Evolutionary conservation across 2,113 vertebrate genomes (phyloP), one percentile per base, ranked within the genome.

Genomic region (Pao palembangensis): DNA sequence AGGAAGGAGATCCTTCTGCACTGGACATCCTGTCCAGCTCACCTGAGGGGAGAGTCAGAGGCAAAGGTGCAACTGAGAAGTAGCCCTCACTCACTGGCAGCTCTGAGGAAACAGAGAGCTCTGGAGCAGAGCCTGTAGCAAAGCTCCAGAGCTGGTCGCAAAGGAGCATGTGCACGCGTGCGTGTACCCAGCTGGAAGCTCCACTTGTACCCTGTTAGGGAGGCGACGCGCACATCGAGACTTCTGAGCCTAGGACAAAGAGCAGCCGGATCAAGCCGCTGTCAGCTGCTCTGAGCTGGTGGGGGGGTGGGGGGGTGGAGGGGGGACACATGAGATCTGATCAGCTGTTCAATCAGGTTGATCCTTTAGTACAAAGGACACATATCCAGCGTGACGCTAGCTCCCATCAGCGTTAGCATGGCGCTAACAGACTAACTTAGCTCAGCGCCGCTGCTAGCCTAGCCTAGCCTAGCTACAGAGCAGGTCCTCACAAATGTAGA

Each of bases 11-110:
- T 98, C 85, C 93, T 89, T 99, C 96, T 53, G 93, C 78, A 85
- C 95, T 94, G 44, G 87, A 93, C 95, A 98, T 94, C 75, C 86
- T 95, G 83, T 98, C 95, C 88, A 99, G 82, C 81, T 98, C 95
- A 79, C 93, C 96, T 98, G 87, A 76, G 53, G 2, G 31, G 16
- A n/a, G n/a, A n/a, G n/a, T n/a, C n/a, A n/a, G n/a, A n/a, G n/a
- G n/a, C n/a, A n/a, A n/a, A n/a, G n/a, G n/a, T n/a, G n/a, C n/a
- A n/a, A n/a, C n/a, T n/a, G n/a, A n/a, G n/a, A n/a, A n/a, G n/a
- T n/a, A n/a, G n/a, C n/a, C n/a, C n/a, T n/a, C n/a, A n/a, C n/a
- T n/a, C n/a, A n/a, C n/a, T n/a, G n/a, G n/a, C n/a, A n/a, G n/a
- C n/a, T n/a, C n/a, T n/a, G n/a, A n/a, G n/a, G n/a, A n/a, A n/a